Evolutionary conservation across 1,140 invertebrate genomes (phyloP).

Genomic region (Holotrichia oblita): DNA sequence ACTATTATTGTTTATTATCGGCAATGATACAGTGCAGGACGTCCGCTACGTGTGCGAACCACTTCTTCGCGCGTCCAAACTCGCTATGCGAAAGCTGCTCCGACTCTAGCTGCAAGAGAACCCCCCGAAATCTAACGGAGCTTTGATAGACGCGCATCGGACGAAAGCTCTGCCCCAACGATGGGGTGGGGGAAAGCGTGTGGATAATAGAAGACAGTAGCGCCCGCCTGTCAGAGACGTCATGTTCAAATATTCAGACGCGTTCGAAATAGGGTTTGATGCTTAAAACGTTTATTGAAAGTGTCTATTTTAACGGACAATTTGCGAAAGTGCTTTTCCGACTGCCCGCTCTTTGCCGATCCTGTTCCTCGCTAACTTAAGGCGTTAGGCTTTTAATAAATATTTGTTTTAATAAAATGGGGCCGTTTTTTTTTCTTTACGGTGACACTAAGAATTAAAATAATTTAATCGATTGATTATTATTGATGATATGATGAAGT

Average conservation of each 20-base stretch:
- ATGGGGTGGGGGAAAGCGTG: slow-evolving; percentile 22
- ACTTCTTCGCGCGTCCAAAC: not conserved
- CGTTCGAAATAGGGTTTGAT: slow-evolving; percentile 20
- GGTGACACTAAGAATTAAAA: no score
- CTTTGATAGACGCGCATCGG: slow-evolving; percentile 19
- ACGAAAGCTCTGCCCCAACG: slow-evolving; percentile 12
- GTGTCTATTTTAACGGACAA: slow-evolving; percentile 8
- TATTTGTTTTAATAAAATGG: not conserved
- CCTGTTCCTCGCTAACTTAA: not conserved
- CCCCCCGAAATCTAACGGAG: slow-evolving; percentile 25
- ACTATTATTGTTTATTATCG: slow-evolving; percentile 7
- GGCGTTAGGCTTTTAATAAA: not conserved
- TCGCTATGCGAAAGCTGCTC: slow-evolving; percentile 27
- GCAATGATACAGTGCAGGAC: not conserved
- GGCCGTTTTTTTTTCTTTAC: no score
- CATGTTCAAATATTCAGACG: slow-evolving; percentile 33
- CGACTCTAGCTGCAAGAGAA: not conserved
- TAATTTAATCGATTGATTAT: no score
- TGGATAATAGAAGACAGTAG: slow-evolving; percentile 34
- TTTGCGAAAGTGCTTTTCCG: slow-evolving; percentile 11
- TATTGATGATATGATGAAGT: no score
- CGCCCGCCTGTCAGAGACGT: slow-evolving; percentile 27
- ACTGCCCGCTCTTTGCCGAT: not conserved
- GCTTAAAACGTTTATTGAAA: slow-evolving; percentile 20
- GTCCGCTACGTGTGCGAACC: not conserved